Conservation (phyloP, 2,113 vertebrate genomes). For the Hiodon alosoides region DNA sequence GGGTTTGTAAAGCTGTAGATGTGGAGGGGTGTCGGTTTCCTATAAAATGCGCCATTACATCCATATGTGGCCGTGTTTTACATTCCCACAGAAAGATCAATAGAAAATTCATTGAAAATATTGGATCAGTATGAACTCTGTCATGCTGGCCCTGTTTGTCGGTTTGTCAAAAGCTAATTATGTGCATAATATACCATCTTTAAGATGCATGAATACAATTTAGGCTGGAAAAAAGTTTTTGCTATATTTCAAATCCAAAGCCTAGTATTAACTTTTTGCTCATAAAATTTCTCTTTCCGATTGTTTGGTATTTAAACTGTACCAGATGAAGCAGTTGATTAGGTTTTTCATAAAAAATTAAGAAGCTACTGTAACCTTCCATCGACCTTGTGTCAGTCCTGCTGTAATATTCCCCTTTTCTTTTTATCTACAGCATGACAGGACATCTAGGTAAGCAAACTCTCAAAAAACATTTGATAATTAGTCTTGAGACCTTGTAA, state of each 20-base stretch:
- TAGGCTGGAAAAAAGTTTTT: neutral
- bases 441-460: slow-evolving; percentile 71
- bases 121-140: neutral
- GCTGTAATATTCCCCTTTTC: slow-evolving; percentile 27
- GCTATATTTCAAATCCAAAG: neutral
- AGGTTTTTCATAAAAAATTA: too few species aligned
- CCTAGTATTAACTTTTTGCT: too few species aligned
- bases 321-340: too few species aligned
- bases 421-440: slow-evolving; percentile 68
- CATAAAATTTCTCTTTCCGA: too few species aligned
- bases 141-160: neutral
- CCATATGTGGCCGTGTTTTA: neutral
- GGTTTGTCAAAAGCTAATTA: neutral
- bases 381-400: neutral
- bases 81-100: slow-evolving; percentile 16
- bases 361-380: slow-evolving; percentile 19
- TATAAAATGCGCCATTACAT: neutral
- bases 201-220: neutral
- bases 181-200: slow-evolving; percentile 3
- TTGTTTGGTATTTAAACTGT: too few species aligned
- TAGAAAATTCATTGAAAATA: neutral
- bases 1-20: too few species aligned
- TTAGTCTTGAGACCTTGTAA: neutral
- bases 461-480: neutral
- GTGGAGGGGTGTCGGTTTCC: neutral